Evolutionary conservation across 2,113 vertebrate species (phyloP).

Genomic region (Xyrauchen texanus): DNA sequence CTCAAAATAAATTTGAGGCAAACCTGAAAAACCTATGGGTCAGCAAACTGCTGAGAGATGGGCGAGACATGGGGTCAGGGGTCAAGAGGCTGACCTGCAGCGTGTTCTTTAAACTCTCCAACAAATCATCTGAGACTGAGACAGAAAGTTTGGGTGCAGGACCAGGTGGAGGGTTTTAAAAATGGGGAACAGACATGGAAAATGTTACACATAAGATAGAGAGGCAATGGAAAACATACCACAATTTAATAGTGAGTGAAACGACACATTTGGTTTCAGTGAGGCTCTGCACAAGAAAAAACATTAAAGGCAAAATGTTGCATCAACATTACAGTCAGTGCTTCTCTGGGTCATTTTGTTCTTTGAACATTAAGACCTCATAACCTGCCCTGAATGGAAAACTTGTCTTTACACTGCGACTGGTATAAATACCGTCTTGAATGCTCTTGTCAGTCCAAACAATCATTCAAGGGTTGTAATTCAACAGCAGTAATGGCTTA

Average conservation of each 20-base stretch:
- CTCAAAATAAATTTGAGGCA: conserved; percentile 32
- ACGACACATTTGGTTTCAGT: conserved; percentile 2
- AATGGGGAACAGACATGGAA: conserved; percentile 2
- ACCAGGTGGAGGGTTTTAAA: background rate
- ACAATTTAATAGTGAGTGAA: background rate
- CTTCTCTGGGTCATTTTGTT: conserved; percentile 12
- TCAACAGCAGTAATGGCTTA: background rate
- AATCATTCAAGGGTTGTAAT: background rate
- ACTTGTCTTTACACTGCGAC: background rate
- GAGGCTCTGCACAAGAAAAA: background rate
- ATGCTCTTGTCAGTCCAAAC: background rate
- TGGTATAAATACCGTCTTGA: background rate
- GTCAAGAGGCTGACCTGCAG: conserved; percentile 80
- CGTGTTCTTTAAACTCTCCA: conserved; percentile 80
- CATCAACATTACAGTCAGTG: background rate
- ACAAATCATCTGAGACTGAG: conserved; percentile 67
- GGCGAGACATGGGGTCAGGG: conserved; percentile 79
- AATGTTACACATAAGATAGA: background rate
- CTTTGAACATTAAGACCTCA: conserved; percentile 15
- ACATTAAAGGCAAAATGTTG: conserved; percentile 5
- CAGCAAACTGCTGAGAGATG: conserved; percentile 80
- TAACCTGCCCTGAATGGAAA: conserved; percentile 7
- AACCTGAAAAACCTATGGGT: conserved; percentile 93
- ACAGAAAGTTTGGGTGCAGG: background rate
- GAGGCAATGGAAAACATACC: conserved; percentile 10